Evolutionary conservation across 2,888 invertebrate species (phyloP), one percentile per base, ranked within the genome.

Genomic region (Diplolepis rosae): DNA sequence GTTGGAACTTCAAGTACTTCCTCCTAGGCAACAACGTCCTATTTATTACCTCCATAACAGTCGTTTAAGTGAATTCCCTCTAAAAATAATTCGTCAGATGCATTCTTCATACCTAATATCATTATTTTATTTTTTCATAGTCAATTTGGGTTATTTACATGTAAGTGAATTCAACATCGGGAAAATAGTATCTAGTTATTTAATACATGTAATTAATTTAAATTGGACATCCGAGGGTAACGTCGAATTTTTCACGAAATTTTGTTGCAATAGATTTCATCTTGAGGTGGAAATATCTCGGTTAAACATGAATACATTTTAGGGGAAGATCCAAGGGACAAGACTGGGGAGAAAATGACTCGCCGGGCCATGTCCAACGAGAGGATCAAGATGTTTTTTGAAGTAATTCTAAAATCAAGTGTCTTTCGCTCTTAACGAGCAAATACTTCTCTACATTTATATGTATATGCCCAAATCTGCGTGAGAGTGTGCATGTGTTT

Each of bases 331-430:
- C 84, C 85, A 75, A 92, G 92, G 91, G 92, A 92, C 91, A 92
- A 92, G 91, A 91, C 92, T 90, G 91, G 92, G 89, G 94, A 94
- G 90, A 92, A 92, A 89, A 92, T 93, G 90, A 94, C 94, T 92
- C 94, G 94, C 86, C 95, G 94, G 90, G 95, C 95, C 90, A 94
- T 95, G 90, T 93, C 96, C 91, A 95, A 95, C 90, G 95, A 96
- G 91, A 95, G 96, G 93, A 96, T 96, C 91, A 95, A 96, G 94
- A 96, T 95, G 90, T 96, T 96, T 91, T 91, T 96, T 91, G 95
- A 95, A 95, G 96, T 96, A 94, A 91, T 83, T 82, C 66, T 77
- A 50, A 61, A 39, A 50, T 68, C 30, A 24, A 35, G 28, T 39
- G 71, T 71, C 75, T 77, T 73, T 69, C 18, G 67, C 70, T 48